These are phyloP conservation scores for Cyclophora albipunctata DNA, from an alignment of 2,888 invertebrate genomes.

Conservation along the genomic window DNA sequence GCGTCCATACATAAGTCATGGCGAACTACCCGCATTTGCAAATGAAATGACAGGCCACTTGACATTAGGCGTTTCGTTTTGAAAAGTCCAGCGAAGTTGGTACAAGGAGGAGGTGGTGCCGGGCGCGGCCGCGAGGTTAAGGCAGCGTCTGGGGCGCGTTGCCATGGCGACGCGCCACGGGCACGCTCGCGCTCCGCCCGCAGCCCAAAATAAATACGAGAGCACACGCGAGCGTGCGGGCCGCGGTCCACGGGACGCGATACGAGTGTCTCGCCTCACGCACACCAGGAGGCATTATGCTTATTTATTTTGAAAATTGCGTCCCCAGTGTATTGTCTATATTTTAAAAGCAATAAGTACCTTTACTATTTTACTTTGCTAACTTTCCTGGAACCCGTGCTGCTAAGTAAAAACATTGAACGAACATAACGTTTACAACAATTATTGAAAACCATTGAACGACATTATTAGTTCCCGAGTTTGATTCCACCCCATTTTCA, in stretches of 20 bases:
- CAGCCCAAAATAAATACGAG: conserved; percentile 65
- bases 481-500: not conserved
- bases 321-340: too few species aligned
- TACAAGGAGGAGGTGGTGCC: conserved; percentile 24
- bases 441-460: too few species aligned
- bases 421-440: too few species aligned
- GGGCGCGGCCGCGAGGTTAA: conserved; percentile 39
- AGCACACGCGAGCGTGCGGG: conserved; percentile 34
- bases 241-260: conserved; percentile 28
- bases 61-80: conserved; percentile 13
- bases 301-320: too few species aligned
- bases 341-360: too few species aligned
- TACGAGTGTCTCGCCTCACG: conserved; percentile 8
- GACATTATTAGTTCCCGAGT: too few species aligned
- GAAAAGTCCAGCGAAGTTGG: conserved; percentile 13
- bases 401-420: too few species aligned
- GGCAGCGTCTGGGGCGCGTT: conserved; percentile 63
- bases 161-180: conserved; percentile 51
- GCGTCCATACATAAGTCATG: not conserved
- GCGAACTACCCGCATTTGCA: conserved; percentile 14
- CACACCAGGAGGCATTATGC: too few species aligned
- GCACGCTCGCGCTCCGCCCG: conserved; percentile 53
- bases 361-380: too few species aligned
- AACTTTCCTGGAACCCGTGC: too few species aligned
- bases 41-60: conserved; percentile 10